Base-by-base conservation (phyloP, 2,797 vertebrate species). In the Enteromius trimaculatus region DNA sequence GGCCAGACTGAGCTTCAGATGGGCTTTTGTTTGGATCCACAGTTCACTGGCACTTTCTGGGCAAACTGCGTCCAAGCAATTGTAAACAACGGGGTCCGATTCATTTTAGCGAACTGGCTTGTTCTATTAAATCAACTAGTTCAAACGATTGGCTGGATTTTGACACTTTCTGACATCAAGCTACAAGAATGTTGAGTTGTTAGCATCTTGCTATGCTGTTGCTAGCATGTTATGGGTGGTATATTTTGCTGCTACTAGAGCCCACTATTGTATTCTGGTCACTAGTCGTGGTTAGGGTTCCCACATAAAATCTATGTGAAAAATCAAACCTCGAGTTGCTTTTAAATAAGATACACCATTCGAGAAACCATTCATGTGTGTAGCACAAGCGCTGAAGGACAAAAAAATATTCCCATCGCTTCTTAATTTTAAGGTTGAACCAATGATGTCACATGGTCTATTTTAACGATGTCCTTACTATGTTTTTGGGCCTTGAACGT, bases 1-100 rank as follows among this genome's bases (percentile, higher is more conserved):
- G 42, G 83, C 87, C 92, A 92, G 90, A 90, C 75, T 90, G 91
- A 87, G 79, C 68, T 85, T 92, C 91, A 91, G 90, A 85, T 88
- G 90, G 83, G 88, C 89, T 82, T 86, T 66, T 80, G 81, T 84
- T 83, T 55, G 81, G 55, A 83, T 82, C 66, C 72, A 70, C 77
- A 83, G 85, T 85, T 87, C 71, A 83, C 77, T 49, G 74, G 17
- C 44, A 31, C 65, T 49, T 71, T 74, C 17, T 23, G 58, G 29
- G 23, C 23, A 31, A 39, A 72, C 44, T 39, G 3, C 39, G 21
- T 62, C 23, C 47, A 53, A 47, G 26, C 4, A 2, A 47, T 29
- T 72, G 53, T 62, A 71, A 81, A 72, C 3, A 3, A 2, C 4
- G 68, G 62, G 39, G 17, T 14, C 47, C 3, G 47, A 74, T 34